Base-by-base conservation (phyloP, 2,113 vertebrate species). In the Mirounga angustirostris region DNA sequence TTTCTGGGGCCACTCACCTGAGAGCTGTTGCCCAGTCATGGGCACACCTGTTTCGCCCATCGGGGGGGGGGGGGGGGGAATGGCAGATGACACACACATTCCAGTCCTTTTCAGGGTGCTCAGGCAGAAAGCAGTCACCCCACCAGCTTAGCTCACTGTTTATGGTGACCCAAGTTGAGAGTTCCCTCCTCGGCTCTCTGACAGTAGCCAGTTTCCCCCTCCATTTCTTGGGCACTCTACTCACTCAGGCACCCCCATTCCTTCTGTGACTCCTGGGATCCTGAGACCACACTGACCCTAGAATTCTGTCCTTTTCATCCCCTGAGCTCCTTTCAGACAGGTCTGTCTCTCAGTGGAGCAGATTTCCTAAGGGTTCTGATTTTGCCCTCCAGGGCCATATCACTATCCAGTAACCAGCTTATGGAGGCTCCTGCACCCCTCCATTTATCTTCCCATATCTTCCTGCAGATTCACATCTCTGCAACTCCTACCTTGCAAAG, bases 71-170 rank as follows among this genome's bases (percentile, higher is more conserved):
- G 36, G 36, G 40, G 40, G 4, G 40, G 40, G 40, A 40, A 19
- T 18, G 33, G 33, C 3, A 9, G 16, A 69, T 18, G 33, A 3
- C 30, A 16, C 33, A 33, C 16, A 18, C 16, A 13, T n/a, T 69
- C 65, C 16, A 4, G 33, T 69, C 33, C 33, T n/a, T n/a, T 15
- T 33, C 33, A n/a, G 33, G 65, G 15, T 18, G 7, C 33, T n/a
- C 65, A 69, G 15, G 33, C 33, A n/a, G 65, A 69, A 16, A 69
- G 15, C 1, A 7, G 65, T n/a, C 33, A n/a, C 33, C 33, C 16
- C 30, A 69, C 7, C 30, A n/a, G 16, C 15, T 15, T 15, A 7
- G 7, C 33, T 18, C 6, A 0, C 7, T 7, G 15, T 69, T 69
- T 69, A 19, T 69, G 15, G 33, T 18, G 30, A n/a, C 7, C 3